These are phyloP conservation scores for Megalopta genalis DNA, from an alignment of 1,140 invertebrate species.

Conservation along the genomic window DNA sequence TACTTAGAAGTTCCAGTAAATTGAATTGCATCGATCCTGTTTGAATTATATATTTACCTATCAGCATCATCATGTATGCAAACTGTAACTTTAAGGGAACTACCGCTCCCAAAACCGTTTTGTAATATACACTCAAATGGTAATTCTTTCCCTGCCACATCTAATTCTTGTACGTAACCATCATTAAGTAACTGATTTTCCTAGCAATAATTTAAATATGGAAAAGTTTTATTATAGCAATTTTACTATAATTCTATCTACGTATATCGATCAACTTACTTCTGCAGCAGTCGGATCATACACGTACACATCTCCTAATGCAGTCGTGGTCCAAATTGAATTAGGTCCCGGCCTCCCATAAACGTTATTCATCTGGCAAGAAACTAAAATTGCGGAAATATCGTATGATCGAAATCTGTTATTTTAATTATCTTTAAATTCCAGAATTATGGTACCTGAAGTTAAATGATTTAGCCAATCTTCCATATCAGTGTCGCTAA, in stretches of 20 bases:
- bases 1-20: neutral
- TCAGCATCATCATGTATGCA: constrained; percentile 87
- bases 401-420: neutral
- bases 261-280: constrained; percentile 69
- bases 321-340: constrained; percentile 89
- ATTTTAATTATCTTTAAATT: no score
- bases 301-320: constrained; percentile 89
- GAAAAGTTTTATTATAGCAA: neutral
- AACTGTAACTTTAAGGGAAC: constrained; percentile 84
- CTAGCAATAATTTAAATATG: constrained; percentile 55
- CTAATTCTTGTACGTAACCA: constrained; percentile 83
- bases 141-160: constrained; percentile 85
- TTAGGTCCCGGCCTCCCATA: constrained; percentile 84
- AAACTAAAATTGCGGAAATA: constrained; percentile 76
- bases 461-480: constrained; percentile 91
- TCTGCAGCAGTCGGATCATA: constrained; percentile 85
- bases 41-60: constrained; percentile 72
- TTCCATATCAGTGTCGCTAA: constrained; percentile 89
- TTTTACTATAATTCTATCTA: constrained; percentile 3
- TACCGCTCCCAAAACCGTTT: constrained; percentile 84
- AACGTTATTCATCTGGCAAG: constrained; percentile 86
- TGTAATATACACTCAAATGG: constrained; percentile 83
- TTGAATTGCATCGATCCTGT: neutral
- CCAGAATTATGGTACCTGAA: constrained; percentile 76
- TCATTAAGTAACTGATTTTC: constrained; percentile 72